phyloP scores from a whole-genome alignment of 2,888 invertebrate species.

The Pelosia muscerda region DNA sequence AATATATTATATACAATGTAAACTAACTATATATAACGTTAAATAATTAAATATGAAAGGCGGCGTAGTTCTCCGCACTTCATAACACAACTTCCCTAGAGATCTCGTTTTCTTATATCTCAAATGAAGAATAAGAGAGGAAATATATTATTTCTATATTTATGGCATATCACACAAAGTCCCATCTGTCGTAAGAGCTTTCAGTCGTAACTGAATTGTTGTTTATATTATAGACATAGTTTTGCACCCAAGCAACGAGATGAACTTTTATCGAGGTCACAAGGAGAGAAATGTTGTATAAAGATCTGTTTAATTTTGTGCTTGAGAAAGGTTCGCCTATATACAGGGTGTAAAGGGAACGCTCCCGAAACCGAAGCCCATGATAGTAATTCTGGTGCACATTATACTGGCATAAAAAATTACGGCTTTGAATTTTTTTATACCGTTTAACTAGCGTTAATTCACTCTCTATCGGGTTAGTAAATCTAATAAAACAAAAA shows the following conservation, averaged over 20 bases:
- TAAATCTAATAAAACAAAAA: no score
- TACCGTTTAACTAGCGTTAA: no score
- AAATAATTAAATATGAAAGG: background rate
- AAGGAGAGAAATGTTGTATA: background rate
- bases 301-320: background rate
- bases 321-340: background rate
- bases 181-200: background rate
- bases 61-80: background rate
- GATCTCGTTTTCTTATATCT: background rate
- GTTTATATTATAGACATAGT: background rate
- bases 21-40: no score
- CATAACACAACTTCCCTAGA: background rate
- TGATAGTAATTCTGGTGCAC: no score
- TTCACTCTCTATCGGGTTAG: no score
- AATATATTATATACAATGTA: no score
- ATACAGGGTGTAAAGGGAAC: no score
- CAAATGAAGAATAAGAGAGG: background rate
- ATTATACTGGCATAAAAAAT: no score
- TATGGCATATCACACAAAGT: background rate
- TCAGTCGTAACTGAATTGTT: background rate
- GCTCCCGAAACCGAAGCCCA: no score
- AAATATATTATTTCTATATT: background rate
- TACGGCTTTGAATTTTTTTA: no score
- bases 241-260: background rate
- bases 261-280: constrained; percentile 1